phyloP scores from a whole-genome alignment of 2,888 invertebrate genomes.

The Polia nebulosa region DNA sequence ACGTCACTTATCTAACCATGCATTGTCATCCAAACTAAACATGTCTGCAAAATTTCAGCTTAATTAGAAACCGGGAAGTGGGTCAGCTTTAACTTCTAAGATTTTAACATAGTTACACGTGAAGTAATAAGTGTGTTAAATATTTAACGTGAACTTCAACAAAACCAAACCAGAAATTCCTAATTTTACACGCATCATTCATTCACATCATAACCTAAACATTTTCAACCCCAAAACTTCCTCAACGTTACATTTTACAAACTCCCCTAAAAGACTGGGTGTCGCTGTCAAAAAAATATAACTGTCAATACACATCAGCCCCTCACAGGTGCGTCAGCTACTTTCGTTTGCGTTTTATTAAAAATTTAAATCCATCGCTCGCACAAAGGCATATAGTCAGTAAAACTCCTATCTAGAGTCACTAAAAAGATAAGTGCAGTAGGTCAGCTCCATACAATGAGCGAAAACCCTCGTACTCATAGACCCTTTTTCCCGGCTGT shows the following conservation, averaged over 20 bases:
- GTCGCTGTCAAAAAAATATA: slow-evolving; percentile 56
- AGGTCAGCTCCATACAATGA: background rate
- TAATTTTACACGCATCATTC: background rate
- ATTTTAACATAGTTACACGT: too few species aligned
- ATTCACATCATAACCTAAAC: background rate
- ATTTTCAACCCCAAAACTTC: background rate
- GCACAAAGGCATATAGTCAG: slow-evolving; percentile 35
- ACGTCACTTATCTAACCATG: too few species aligned
- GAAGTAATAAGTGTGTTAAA: too few species aligned
- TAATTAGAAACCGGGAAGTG: too few species aligned
- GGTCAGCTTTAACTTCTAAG: too few species aligned
- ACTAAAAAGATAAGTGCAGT: background rate
- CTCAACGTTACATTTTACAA: slow-evolving; percentile 7
- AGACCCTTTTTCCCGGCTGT: background rate
- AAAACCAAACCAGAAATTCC: background rate
- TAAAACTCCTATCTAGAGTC: slow-evolving; percentile 6
- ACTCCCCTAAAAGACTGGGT: slow-evolving; percentile 36
- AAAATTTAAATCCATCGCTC: slow-evolving; percentile 70
- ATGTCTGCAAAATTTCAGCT: too few species aligned
- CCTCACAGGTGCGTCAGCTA: slow-evolving; percentile 77
- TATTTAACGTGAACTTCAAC: background rate
- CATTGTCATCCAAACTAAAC: too few species aligned
- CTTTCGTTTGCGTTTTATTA: slow-evolving; percentile 72
- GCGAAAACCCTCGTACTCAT: too few species aligned
- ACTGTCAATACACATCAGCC: slow-evolving; percentile 52